Evolutionary conservation across 92 coral and sea anemone genomes (phyloP), one percentile per base, ranked within the genome.

Genomic region (Porites rus): DNA sequence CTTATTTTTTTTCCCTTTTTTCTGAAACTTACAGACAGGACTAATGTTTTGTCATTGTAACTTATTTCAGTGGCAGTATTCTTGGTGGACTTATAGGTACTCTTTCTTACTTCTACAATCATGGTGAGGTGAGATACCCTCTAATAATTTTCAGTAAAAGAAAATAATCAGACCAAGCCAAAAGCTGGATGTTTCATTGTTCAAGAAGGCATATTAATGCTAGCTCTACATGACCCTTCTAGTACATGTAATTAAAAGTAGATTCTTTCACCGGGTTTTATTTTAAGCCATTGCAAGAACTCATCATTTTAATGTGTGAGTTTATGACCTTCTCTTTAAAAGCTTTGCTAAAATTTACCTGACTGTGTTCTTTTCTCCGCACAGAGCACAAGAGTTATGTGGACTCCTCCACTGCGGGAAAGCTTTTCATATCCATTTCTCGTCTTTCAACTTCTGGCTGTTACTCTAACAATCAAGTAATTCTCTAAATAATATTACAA

Each of bases 381-480:
- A 21, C 76, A 97, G 99, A 73, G 98, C 69, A 97, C 99, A 20
- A 84, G 99, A 74, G 99, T 97, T 7, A 97, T 97, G 99, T 97
- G 99, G 99, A 97, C 99, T 7, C 99, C 99, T 10, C 99, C 99
- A 7, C 80, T 97, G 75, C 89, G 99, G 69, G 99, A 97, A 82
- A 97, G 99, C 68, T 97, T 97, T 82, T 97, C 99, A 59, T 97
- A 91, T 84, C 99, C 99, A 8, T 92, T 94, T 66, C 98, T 97
- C 52, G 94, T 97, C 9, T 82, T 91, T 13, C 99, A 97, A 86
- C 91, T 97, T 71, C 90, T 97, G 61, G 96, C 96, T 20, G 90
- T 97, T 38, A 97, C 99, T 28, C 85, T 91, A 75, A 94, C 98
- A 68, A 76, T 97, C 65, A 97, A 94, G 46, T 38, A 38, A 38